Conservation (phyloP, 2,797 vertebrate genomes). For the Pseudochaenichthys georgianus region DNA sequence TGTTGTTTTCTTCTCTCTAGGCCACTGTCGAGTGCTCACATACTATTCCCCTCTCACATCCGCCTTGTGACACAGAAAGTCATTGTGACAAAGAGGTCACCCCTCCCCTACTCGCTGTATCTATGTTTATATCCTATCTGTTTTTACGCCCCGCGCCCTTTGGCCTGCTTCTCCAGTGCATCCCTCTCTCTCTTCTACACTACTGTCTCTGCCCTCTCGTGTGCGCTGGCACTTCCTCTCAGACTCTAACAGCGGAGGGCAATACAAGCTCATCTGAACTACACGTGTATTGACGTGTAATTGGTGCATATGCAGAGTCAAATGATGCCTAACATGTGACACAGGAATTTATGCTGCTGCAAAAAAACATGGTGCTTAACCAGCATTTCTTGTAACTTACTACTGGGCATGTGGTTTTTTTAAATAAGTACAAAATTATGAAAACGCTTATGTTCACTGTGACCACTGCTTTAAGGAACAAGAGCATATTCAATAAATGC, state of each 20-base stretch:
- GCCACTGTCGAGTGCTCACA: neutral
- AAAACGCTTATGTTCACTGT: slow-evolving; percentile 17
- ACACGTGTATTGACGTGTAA: slow-evolving; percentile 30
- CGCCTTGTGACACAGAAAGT: slow-evolving; percentile 51
- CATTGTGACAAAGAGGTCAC: slow-evolving; percentile 62
- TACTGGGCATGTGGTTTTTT: neutral
- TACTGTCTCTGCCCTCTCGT: slow-evolving; percentile 22
- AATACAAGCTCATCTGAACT: slow-evolving; percentile 16
- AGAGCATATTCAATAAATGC: slow-evolving; percentile 19
- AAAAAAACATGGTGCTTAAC: slow-evolving; percentile 4
- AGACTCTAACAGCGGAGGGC: slow-evolving; percentile 31
- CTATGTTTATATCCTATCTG: slow-evolving; percentile 42
- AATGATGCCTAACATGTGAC: slow-evolving; percentile 23
- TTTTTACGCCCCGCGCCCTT: slow-evolving; percentile 23
- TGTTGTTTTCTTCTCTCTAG: slow-evolving; percentile 41
- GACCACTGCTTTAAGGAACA: slow-evolving; percentile 9
- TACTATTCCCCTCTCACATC: slow-evolving; percentile 34
- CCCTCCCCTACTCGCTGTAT: slow-evolving; percentile 34
- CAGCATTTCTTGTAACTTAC: slow-evolving; percentile 8
- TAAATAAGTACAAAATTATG: slow-evolving; percentile 6
- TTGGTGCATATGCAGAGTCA: slow-evolving; percentile 30
- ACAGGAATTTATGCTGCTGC: neutral
- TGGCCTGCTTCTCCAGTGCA: slow-evolving; percentile 21
- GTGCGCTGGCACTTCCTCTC: slow-evolving; percentile 39
- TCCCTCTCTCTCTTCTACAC: slow-evolving; percentile 37